Percentiles rank a stretch among this genome's conserved stretches.
Conservation (phyloP, 37 sponge, comb jelly and placozoan species). For the Amphimedon queenslandica region DNA sequence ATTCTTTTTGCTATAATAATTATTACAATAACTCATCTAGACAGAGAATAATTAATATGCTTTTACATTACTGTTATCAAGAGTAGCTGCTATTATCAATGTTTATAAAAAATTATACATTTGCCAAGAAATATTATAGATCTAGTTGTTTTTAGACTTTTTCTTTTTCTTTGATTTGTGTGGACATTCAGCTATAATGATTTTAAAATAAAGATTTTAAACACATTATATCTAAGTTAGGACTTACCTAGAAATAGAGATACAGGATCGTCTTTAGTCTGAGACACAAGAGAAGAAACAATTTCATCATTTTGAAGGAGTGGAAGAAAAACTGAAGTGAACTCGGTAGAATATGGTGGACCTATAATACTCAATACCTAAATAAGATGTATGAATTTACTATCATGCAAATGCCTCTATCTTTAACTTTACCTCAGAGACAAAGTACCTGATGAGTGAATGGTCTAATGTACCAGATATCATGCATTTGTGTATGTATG, state of each 20-base stretch:
- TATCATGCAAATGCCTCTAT: neutral
- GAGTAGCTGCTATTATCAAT: no score
- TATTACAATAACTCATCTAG: no score
- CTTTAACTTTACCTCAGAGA: constrained; percentile 50
- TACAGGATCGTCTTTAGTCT: constrained; percentile 49
- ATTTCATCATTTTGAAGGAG: constrained; percentile 75
- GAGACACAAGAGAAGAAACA: constrained; percentile 40
- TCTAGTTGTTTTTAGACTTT: neutral
- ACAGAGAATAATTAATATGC: no score
- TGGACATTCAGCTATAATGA: constrained; percentile 23
- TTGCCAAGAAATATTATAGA: no score
- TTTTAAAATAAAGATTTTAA: no score
- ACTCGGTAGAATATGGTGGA: constrained; percentile 71
- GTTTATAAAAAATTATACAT: no score
- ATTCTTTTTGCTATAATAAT: no score
- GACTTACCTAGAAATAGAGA: constrained; percentile 59
- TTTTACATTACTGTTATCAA: no score
- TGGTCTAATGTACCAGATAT: constrained; percentile 56
- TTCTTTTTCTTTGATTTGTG: constrained; percentile 31
- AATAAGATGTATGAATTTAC: no score
- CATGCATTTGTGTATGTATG: constrained; percentile 60
- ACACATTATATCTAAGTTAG: neutral
- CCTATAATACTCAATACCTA: constrained; percentile 68
- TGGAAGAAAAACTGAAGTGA: constrained; percentile 44
- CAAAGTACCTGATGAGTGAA: constrained; percentile 87